Base-by-base conservation (phyloP, 2,797 vertebrate genomes). In the Rousettus madagascariensis region DNA sequence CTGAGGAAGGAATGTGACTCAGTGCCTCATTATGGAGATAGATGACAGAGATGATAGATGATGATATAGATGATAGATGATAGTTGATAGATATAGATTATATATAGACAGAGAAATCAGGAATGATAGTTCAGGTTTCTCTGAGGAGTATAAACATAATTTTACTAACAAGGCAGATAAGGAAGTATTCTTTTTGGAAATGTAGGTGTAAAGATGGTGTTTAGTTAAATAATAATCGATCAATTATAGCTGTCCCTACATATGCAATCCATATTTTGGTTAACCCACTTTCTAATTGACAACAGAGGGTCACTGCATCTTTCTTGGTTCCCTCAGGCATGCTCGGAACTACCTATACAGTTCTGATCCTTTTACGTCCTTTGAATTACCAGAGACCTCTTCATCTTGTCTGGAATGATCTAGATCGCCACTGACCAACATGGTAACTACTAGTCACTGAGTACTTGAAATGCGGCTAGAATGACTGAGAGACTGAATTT, bases 201-300 rank as follows among this genome's bases (percentile, higher is more conserved):
- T 74, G 11, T 68, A 7, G 53, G 15, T 84, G 41, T 69, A 92
- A 92, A 78, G 46, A 83, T 51, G n/a, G 13, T 79, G 12, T 69
- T 92, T 74, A 89, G 69, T 88, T 89, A 87, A 90, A 74, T 51
- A 53, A 53, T 71, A 90, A 68, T 72, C 90, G 79, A 59, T 53
- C 46, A 77, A 87, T 43, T 15, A 53, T 72, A 89, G 9, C 79
- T 92, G 57, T 61, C 49, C 55, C 55, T 92, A 13, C 28, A 75
- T 79, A 86, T 92, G 2, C n/a, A 94, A 68, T 30, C 24, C 24
- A 71, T 78, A 61, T 74, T 96, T 46, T 69, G 51, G n/a, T 84
- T 84, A 94, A 63, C 90, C 43, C 13, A 63, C 41, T 83, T 87
- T 87, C 71, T 51, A 51, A 66, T 84, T 19, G 38, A 61, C 61